Conservation (phyloP, 2,113 vertebrate genomes). For the Nerophis lumbriciformis region DNA sequence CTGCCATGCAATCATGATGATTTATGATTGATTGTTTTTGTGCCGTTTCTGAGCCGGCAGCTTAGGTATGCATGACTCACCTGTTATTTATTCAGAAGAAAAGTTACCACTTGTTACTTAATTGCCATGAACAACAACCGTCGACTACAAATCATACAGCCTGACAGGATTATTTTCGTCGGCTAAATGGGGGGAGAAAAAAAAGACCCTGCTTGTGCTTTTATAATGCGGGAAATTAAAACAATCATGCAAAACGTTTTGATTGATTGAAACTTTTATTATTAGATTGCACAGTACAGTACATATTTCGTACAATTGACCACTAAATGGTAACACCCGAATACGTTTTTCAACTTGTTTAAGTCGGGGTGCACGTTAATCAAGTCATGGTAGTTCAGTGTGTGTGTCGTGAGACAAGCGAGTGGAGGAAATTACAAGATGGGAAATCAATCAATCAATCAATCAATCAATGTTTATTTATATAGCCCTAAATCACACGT, state of each 20-base stretch:
- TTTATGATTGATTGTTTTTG: conserved; percentile 19
- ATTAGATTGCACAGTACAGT: too few relatives aligned
- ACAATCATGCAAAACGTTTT: neutral
- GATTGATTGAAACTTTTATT: too few relatives aligned
- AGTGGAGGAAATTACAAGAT: conserved; percentile 13
- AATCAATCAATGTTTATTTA: too few relatives aligned
- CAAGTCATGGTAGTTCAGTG: neutral
- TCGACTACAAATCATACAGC: conserved; percentile 37
- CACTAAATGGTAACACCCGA: too few relatives aligned
- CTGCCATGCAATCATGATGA: neutral
- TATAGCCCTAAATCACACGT: too few relatives aligned
- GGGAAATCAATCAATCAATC: too few relatives aligned
- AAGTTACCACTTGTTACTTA: conserved; percentile 30
- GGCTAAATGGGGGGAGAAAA: conserved; percentile 27
- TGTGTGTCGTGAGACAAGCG: conserved; percentile 6
- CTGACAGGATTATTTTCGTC: conserved; percentile 28
- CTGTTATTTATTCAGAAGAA: conserved; percentile 33
- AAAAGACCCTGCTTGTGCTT: conserved; percentile 26
- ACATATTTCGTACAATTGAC: too few relatives aligned
- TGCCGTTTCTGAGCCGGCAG: conserved; percentile 30
- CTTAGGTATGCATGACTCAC: conserved; percentile 40
- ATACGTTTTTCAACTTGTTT: too few relatives aligned
- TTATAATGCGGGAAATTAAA: conserved; percentile 41
- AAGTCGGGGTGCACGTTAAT: too few relatives aligned
- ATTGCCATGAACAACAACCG: conserved; percentile 45